Evolutionary conservation across 2,888 invertebrate genomes (phyloP).

Genomic region (Zele albiditarsus): DNA sequence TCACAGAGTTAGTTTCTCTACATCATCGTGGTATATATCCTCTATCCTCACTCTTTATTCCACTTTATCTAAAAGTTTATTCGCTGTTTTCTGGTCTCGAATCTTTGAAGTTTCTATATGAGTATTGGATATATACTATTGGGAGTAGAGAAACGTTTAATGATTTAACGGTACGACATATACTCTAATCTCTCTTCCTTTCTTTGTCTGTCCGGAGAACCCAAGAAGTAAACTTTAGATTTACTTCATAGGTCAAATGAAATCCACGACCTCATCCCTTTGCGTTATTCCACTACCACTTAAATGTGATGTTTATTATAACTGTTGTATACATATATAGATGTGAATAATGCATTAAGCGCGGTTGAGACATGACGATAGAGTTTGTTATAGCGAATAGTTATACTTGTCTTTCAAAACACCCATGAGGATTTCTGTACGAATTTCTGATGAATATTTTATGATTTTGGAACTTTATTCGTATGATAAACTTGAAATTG

Average conservation of each 20-base stretch:
- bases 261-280: not conserved
- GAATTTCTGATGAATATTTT: not conserved
- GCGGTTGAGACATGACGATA: not conserved
- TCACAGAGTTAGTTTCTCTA: not conserved
- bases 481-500: no score
- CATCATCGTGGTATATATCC: not conserved
- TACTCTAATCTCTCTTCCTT: not conserved
- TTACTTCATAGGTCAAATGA: slow-evolving; percentile 12
- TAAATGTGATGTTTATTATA: slow-evolving; percentile 18
- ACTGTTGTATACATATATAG: not conserved
- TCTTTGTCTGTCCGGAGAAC: not conserved
- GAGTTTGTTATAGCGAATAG: not conserved
- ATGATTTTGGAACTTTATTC: no score
- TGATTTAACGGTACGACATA: not conserved
- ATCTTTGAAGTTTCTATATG: not conserved
- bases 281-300: not conserved
- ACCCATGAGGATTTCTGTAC: not conserved
- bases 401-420: not conserved
- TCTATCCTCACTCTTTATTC: not conserved
- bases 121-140: slow-evolving; percentile 1
- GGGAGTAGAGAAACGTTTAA: not conserved
- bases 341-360: not conserved
- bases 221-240: slow-evolving; percentile 1
- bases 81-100: not conserved
- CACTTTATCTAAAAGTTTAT: slow-evolving; percentile 1